These are phyloP conservation scores for Cabera pusaria DNA, from an alignment of 2,888 invertebrate genomes.

Conservation along the genomic window DNA sequence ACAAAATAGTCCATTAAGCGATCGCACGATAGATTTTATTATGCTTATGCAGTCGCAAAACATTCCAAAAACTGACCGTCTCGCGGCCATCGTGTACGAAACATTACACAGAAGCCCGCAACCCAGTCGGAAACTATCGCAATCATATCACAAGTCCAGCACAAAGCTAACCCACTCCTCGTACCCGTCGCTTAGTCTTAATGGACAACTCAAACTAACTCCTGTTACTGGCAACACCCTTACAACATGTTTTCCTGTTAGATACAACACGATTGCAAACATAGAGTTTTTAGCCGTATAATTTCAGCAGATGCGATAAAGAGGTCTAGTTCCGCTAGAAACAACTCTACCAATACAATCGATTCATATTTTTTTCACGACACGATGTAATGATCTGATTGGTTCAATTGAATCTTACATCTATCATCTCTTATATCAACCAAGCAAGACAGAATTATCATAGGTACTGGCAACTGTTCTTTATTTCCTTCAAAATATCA, in stretches of 20 bases:
- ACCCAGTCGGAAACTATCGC: slow-evolving; percentile 37
- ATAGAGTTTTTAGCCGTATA: slow-evolving; percentile 5
- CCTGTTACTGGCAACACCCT: slow-evolving; percentile 6
- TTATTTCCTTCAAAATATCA: too few relatives aligned
- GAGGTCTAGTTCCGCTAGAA: too few relatives aligned
- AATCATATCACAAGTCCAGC: slow-evolving; percentile 32
- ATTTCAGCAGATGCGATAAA: too few relatives aligned
- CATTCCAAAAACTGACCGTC: slow-evolving; percentile 51
- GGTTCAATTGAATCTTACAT: too few relatives aligned
- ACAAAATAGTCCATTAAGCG: slow-evolving; percentile 81
- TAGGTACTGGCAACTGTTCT: too few relatives aligned
- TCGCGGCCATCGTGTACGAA: slow-evolving; percentile 38
- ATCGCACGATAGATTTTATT: slow-evolving; percentile 71
- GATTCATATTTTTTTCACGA: too few relatives aligned
- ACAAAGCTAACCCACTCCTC: slow-evolving; percentile 18
- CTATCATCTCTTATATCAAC: too few relatives aligned
- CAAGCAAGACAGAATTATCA: too few relatives aligned
- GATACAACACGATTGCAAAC: slow-evolving; percentile 4
- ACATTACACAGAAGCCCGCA: slow-evolving; percentile 39
- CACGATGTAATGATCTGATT: too few relatives aligned
- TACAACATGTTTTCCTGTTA: slow-evolving; percentile 11
- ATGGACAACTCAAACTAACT: slow-evolving; percentile 19
- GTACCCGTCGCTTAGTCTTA: slow-evolving; percentile 17
- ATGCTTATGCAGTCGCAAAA: slow-evolving; percentile 65
- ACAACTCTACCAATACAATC: too few relatives aligned